A percentile compares a stretch with the other conserved stretches of the same genome.
Conservation (phyloP, 2,888 invertebrate genomes). For the Troides oblongomaculatus region DNA sequence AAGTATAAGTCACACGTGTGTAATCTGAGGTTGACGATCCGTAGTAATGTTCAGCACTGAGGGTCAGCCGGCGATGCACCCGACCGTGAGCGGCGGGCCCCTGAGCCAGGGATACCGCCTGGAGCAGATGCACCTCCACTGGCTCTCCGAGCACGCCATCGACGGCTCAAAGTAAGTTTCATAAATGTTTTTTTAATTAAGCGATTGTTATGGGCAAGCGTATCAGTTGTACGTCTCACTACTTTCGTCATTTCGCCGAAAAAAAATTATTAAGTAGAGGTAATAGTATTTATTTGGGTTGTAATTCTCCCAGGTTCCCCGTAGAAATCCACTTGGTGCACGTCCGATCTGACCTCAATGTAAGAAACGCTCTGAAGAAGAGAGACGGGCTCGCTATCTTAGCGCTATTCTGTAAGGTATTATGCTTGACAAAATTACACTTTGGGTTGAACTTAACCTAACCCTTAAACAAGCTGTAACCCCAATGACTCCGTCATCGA, state of each 20-base stretch:
- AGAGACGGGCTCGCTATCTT: conserved; percentile 63
- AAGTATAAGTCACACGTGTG: too few relatives aligned
- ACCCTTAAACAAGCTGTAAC: too few relatives aligned
- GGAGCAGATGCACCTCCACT: conserved; percentile 90
- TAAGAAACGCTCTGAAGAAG: conserved; percentile 49
- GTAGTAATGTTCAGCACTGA: conserved; percentile 68
- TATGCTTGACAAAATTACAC: conserved; percentile 21
- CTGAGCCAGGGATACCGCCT: conserved; percentile 79
- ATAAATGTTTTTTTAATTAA: background rate
- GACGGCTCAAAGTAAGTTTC: conserved; percentile 65
- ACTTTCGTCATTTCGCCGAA: too few relatives aligned
- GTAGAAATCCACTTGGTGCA: conserved; percentile 72
- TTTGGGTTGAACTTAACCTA: too few relatives aligned
- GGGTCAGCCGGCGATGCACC: conserved; percentile 57
- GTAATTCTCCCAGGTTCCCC: conserved; percentile 49
- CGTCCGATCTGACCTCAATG: conserved; percentile 53
- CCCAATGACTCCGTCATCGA: too few relatives aligned
- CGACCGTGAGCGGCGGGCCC: conserved; percentile 79
- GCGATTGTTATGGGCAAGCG: too few relatives aligned
- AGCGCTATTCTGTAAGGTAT: conserved; percentile 62
- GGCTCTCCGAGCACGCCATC: conserved; percentile 91
- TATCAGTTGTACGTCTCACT: too few relatives aligned
- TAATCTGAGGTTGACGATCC: conserved; percentile 20
- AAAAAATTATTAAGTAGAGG: too few relatives aligned
- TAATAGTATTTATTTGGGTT: too few relatives aligned